Conservation (phyloP, 2,888 invertebrate species). For the Chironomus riparius region DNA sequence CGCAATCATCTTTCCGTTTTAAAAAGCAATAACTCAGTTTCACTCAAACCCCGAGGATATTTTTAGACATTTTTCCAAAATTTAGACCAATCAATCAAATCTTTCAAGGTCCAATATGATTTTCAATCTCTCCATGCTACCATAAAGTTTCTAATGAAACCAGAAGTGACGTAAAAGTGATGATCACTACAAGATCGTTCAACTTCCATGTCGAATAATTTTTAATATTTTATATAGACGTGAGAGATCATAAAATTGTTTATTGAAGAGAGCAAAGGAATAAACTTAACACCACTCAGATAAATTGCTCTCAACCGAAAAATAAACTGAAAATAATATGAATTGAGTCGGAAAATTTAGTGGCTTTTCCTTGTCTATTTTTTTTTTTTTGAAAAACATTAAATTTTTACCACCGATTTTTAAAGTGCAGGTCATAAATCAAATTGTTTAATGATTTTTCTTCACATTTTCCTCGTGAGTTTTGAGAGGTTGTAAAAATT, state of each 20-base stretch:
- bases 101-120: too few species aligned
- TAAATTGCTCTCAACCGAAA: neutral
- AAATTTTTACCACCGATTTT: constrained; percentile 11
- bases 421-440: constrained; percentile 21
- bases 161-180: too few species aligned
- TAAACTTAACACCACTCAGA: constrained; percentile 4
- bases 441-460: constrained; percentile 20
- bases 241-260: neutral
- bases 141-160: too few species aligned
- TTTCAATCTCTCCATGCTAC: too few species aligned
- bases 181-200: too few species aligned
- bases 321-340: neutral
- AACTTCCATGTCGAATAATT: too few species aligned
- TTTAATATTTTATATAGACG: too few species aligned
- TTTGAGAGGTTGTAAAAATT: neutral
- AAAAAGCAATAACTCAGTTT: too few species aligned
- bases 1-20: too few species aligned
- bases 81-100: too few species aligned
- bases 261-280: neutral
- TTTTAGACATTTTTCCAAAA: too few species aligned
- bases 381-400: neutral
- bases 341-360: constrained; percentile 1
- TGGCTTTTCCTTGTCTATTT: neutral
- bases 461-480: neutral
- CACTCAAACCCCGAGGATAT: too few species aligned